Base-by-base conservation (phyloP, 2,888 invertebrate genomes). In the Caenorhabditis sp. region DNA sequence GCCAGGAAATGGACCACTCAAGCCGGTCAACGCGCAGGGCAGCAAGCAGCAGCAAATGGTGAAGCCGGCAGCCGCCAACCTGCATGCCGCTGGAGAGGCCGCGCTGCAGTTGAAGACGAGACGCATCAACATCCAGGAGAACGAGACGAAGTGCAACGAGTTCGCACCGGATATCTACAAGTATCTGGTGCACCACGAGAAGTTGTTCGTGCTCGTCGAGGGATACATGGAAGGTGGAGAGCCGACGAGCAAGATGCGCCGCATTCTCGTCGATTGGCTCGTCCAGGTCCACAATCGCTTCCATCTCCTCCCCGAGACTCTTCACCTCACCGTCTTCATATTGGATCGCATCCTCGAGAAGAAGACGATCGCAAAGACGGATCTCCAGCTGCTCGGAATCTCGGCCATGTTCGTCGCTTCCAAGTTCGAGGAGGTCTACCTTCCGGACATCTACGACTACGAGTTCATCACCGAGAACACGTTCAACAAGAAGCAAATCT, bases 371-470 rank as follows among this genome's bases (percentile, higher is more conserved):
- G 68, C 72, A 5, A 89, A 88, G 76, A 31, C 74, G 2, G 86
- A 88, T 10, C 85, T 89, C 22, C 89, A 89, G 47, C 79, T 89
- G 14, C 85, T 87, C 31, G 87, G 86, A n/a, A 76, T 85, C 56
- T 61, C 86, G 10, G 70, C 94, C 95, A 86, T 95, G 94, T 95
- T 96, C 90, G 95, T 97, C 72, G 97, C 98, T 0, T 95, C 95
- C 91, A 98, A 98, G 93, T 97, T 96, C 91, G 98, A 98, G 93
- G 98, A 98, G 94, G 95, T 97, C 91, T 96, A 95, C 91, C 94
- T 95, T 1, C 97, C 97, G 0, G 95, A 96, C 58, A 94, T 97
- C 26, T 94, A 93, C 7, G 98, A 98, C 93, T 97, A 97, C 93
- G 95, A 96, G 16, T 96, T 95, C 92, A 95, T 98, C 73, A 96